Evolutionary conservation across 2,113 vertebrate genomes (phyloP).

Genomic region (Anolis sagrei): DNA sequence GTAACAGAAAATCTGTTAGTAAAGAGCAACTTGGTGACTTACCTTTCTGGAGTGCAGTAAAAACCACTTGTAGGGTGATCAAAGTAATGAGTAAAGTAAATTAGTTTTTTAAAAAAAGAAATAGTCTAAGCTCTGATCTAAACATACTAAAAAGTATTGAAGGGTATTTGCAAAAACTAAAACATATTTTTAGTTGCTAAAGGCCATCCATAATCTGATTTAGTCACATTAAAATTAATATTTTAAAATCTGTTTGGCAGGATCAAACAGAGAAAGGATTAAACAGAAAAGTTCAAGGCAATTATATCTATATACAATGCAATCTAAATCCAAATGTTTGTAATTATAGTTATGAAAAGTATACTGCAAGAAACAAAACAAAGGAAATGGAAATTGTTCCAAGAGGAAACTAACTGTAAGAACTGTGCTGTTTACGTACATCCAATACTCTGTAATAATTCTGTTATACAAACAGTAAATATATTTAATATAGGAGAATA

Average conservation of each 20-base stretch:
- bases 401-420: neutral
- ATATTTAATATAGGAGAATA: neutral
- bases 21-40: no score
- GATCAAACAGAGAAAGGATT: neutral
- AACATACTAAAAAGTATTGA: neutral
- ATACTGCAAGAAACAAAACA: neutral
- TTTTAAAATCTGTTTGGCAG: neutral
- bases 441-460: neutral
- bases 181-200: neutral
- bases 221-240: neutral
- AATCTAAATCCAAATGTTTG: neutral
- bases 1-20: no score
- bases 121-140: neutral
- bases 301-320: neutral
- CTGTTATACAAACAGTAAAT: neutral
- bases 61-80: no score
- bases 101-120: no score
- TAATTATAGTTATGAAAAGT: neutral
- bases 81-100: no score
- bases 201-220: neutral
- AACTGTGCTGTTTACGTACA: neutral
- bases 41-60: no score
- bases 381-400: neutral
- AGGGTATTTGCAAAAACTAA: neutral
- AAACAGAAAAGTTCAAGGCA: neutral